These are phyloP conservation scores for Hedya salicella DNA, from an alignment of 2,888 invertebrate species.

Conservation along the genomic window DNA sequence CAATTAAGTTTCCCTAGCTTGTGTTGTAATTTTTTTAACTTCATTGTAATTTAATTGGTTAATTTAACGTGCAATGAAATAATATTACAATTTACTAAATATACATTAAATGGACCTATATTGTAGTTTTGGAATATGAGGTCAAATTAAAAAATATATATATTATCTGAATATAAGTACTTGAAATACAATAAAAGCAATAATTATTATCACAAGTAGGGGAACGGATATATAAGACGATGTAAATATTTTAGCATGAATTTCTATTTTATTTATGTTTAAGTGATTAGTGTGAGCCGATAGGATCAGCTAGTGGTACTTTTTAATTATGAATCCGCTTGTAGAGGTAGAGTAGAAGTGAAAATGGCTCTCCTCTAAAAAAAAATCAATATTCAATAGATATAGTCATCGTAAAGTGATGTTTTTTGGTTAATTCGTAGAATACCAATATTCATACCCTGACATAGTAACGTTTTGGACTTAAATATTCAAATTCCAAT, in stretches of 20 bases:
- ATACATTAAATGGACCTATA: not conserved
- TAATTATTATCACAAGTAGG: slow-evolving; percentile 58
- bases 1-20: slow-evolving; percentile 39
- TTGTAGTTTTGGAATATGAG: not conserved
- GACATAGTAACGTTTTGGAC: no score
- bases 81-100: not conserved
- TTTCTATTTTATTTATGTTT: slow-evolving; percentile 66
- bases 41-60: not conserved
- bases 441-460: no score
- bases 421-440: no score
- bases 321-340: slow-evolving; percentile 58
- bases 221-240: slow-evolving; percentile 57
- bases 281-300: slow-evolving; percentile 56
- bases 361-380: not conserved
- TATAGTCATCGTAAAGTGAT: no score
- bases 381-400: no score
- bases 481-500: no score
- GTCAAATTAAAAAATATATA: slow-evolving; percentile 30
- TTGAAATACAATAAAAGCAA: slow-evolving; percentile 54
- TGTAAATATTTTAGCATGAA: slow-evolving; percentile 73
- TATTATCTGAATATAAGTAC: slow-evolving; percentile 2
- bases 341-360: slow-evolving; percentile 35
- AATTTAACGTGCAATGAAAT: not conserved
- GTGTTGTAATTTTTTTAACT: slow-evolving; percentile 19
- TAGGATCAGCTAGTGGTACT: slow-evolving; percentile 71